Conservation (phyloP, 2,113 vertebrate genomes). For the Saimiri boliviensis region DNA sequence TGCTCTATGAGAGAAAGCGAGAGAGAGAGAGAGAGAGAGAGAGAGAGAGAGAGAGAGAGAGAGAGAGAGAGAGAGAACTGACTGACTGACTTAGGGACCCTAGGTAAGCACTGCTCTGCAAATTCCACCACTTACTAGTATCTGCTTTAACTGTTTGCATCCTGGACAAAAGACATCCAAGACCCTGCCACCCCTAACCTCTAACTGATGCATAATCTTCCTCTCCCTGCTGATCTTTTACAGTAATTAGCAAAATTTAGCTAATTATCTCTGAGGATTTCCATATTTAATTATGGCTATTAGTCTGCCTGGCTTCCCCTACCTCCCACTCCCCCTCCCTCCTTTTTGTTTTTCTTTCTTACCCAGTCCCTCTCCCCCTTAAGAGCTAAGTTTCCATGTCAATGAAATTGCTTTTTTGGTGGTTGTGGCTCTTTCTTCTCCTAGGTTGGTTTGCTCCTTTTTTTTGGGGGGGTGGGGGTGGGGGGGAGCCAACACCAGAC, state of each 20-base stretch:
- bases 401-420: neutral
- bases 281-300: constrained; percentile 69
- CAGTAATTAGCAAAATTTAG: constrained; percentile 76
- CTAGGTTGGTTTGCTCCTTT: too few relatives aligned
- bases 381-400: neutral
- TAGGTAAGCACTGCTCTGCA: neutral
- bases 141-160: constrained; percentile 64
- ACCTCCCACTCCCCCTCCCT: neutral
- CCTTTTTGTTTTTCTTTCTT: neutral
- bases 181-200: constrained; percentile 28
- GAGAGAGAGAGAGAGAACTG: neutral
- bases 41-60: too few relatives aligned
- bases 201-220: constrained; percentile 58
- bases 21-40: neutral
- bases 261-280: constrained; percentile 71
- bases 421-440: neutral
- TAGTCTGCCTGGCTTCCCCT: constrained; percentile 37
- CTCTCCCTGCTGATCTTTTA: constrained; percentile 75
- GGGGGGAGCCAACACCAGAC: neutral
- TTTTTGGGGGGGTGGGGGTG: too few relatives aligned
- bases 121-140: constrained; percentile 31
- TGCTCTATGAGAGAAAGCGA: neutral
- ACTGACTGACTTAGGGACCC: neutral
- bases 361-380: neutral
- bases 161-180: neutral